phyloP scores from a whole-genome alignment of 2,797 vertebrate species.

The Danio aesculapii region DNA sequence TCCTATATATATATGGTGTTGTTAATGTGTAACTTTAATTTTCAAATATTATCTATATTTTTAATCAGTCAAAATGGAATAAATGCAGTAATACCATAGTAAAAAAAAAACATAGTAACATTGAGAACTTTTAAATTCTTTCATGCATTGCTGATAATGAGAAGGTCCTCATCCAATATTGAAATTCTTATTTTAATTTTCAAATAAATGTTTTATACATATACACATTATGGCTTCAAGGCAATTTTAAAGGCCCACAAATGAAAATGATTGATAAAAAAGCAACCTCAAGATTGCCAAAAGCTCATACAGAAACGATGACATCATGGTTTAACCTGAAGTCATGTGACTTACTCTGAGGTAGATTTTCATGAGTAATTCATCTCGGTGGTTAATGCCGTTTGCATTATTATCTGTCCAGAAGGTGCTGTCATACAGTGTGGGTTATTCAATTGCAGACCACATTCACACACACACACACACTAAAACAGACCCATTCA shows the following conservation, averaged over 20 bases:
- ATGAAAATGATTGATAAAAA: background rate
- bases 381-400: conserved; percentile 30
- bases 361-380: conserved; percentile 11
- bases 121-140: too few species aligned
- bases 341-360: conserved; percentile 24
- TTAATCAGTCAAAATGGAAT: too few species aligned
- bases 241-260: background rate
- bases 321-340: conserved; percentile 17
- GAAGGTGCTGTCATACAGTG: background rate
- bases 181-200: too few species aligned
- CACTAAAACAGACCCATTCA: conserved; percentile 14
- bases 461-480: background rate
- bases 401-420: conserved; percentile 6
- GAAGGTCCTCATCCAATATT: too few species aligned
- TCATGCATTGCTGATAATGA: too few species aligned
- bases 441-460: background rate
- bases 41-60: too few species aligned
- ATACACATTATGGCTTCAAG: background rate
- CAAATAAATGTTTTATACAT: too few species aligned
- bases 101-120: too few species aligned
- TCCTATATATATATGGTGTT: too few species aligned
- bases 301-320: background rate
- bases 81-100: too few species aligned
- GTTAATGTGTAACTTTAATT: too few species aligned
- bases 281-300: background rate